Evolutionary conservation across 2,797 vertebrate species (phyloP).

Genomic region (Microctenopoma lineatum): DNA sequence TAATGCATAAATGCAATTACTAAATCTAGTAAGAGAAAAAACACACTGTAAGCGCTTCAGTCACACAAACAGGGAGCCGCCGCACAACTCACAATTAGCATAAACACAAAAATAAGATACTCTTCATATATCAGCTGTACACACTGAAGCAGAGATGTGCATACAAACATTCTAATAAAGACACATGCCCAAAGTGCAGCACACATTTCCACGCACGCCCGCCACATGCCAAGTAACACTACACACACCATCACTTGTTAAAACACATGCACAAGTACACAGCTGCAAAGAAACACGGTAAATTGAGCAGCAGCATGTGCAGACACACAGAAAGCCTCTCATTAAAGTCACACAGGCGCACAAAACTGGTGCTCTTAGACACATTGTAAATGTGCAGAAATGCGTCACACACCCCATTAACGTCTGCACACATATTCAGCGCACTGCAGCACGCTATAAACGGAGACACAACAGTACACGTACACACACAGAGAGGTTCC

Average conservation of each 20-base stretch:
- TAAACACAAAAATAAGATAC: neutral
- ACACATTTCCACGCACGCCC: conserved; percentile 3
- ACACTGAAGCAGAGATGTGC: neutral
- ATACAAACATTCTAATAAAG: neutral
- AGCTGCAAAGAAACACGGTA: neutral
- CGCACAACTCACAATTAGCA: neutral
- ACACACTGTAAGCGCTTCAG: neutral
- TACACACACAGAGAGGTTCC: conserved; percentile 14
- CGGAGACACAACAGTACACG: conserved; percentile 8
- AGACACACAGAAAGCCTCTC: conserved; percentile 12
- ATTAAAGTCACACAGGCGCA: conserved; percentile 27
- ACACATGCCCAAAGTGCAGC: neutral
- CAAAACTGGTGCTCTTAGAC: neutral
- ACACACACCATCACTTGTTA: neutral
- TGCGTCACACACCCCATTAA: conserved; percentile 30
- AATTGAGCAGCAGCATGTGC: conserved; percentile 12
- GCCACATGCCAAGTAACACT: neutral
- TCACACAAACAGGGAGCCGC: neutral
- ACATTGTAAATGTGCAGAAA: conserved; percentile 30
- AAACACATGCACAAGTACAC: neutral
- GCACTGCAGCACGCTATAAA: conserved; percentile 26
- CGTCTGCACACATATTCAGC: conserved; percentile 21
- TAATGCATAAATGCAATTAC: neutral
- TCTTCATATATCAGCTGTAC: neutral
- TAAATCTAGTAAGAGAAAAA: neutral